Conservation (phyloP, 2,113 vertebrate species). For the Mirza zaza region DNA sequence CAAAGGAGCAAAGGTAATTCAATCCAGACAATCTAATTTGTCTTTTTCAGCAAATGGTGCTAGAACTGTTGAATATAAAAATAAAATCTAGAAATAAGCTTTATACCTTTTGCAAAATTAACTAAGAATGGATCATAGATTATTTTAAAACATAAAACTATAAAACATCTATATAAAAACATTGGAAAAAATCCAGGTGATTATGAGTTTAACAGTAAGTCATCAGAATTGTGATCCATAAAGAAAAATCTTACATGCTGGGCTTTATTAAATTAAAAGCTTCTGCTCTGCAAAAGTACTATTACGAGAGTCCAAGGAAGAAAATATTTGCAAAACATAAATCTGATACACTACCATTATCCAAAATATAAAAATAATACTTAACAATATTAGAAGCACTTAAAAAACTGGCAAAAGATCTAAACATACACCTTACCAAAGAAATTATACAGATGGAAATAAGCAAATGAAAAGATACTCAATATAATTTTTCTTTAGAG, state of each 20-base stretch:
- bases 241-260: neutral
- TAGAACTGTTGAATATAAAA: neutral
- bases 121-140: neutral
- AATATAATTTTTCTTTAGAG: neutral
- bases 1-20: neutral
- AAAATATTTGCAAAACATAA: neutral
- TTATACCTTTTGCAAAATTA: neutral
- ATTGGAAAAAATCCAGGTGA: neutral
- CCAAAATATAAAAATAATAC: neutral
- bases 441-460: neutral
- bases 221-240: neutral
- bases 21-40: neutral
- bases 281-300: neutral
- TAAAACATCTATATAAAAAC: neutral
- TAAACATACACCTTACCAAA: neutral
- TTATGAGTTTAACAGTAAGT: neutral
- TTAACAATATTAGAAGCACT: neutral
- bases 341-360: neutral
- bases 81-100: neutral
- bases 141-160: neutral
- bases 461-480: neutral
- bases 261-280: neutral
- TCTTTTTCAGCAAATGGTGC: neutral
- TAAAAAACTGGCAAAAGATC: neutral
- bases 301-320: neutral